Conservation (phyloP, 1,140 invertebrate species). For the Drosophila sproati region DNA sequence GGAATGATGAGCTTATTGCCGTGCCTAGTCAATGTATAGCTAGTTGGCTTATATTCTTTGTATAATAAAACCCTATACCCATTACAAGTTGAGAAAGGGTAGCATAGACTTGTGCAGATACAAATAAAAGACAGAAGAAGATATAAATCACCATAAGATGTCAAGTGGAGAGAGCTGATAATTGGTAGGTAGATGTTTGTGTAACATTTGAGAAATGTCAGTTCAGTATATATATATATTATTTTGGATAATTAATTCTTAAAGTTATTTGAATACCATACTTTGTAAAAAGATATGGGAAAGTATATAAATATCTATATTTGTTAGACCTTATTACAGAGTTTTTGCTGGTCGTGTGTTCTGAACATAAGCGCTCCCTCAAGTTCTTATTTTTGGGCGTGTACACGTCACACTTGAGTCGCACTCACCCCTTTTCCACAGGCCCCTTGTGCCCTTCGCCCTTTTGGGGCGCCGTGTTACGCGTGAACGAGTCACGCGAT, state of each 20-base stretch:
- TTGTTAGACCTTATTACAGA: too few species aligned
- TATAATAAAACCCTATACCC: not conserved
- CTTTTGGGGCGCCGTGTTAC: slow-evolving; percentile 34
- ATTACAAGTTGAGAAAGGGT: not conserved
- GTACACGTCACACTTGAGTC: slow-evolving; percentile 64
- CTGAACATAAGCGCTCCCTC: not conserved
- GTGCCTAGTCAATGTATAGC: slow-evolving; percentile 26
- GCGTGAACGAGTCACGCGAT: slow-evolving; percentile 73
- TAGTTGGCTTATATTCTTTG: slow-evolving; percentile 13
- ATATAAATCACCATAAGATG: too few species aligned
- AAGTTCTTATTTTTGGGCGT: slow-evolving; percentile 42
- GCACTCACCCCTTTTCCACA: not conserved
- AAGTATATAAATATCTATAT: too few species aligned
- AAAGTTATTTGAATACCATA: too few species aligned
- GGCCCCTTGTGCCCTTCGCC: not conserved
- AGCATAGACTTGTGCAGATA: too few species aligned
- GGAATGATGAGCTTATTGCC: slow-evolving; percentile 51
- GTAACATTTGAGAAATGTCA: too few species aligned
- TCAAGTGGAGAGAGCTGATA: too few species aligned
- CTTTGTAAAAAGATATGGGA: too few species aligned
- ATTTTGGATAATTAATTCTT: too few species aligned
- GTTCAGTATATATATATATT: too few species aligned
- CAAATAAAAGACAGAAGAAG: too few species aligned
- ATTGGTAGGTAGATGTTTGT: too few species aligned
- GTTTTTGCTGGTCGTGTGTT: not conserved